Evolutionary conservation across 1,140 invertebrate species (phyloP), one percentile per base, ranked within the genome.

Genomic region (Diabrotica virgifera): DNA sequence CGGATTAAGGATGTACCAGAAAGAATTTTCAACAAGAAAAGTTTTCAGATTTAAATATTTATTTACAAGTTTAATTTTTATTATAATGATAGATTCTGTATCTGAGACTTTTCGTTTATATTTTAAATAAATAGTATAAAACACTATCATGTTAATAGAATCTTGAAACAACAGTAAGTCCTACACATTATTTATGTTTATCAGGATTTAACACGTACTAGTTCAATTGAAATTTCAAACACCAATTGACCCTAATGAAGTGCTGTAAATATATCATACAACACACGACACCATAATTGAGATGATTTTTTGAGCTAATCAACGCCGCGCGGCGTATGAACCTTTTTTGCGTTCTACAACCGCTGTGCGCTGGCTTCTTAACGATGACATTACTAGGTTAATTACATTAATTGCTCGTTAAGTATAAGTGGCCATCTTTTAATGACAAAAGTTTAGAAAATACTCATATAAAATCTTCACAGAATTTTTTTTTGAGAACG

Each of bases 241-340:
- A 46, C n/a, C 40, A 46, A 46, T 46, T 46, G 40, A 46, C 40
- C 40, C 40, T 46, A 46, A 46, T 46, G 40, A 46, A 46, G 40
- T 46, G 40, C 40, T 46, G 40, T 46, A 46, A 46, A 46, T 46
- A 46, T 46, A 46, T 46, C 40, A 46, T 46, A 46, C 40, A 46
- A 46, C 40, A 46, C 40, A 46, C 40, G 40, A 46, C 40, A 46
- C 40, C 40, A 46, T 46, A 46, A 46, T 46, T 46, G 40, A 46
- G 40, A 46, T 46, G 40, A 46, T 46, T 46, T 46, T 46, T 46
- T 46, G n/a, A 46, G 40, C n/a, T 46, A 46, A 46, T 46, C 40
- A 46, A 46, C 40, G 40, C 40, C 0, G 40, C 40, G 40, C 40
- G 5, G 40, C 40, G 40, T 46, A 46, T 46, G 40, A 46, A 46